Evolutionary conservation across 2,797 vertebrate species (phyloP).

Genomic region (Eurystomus glaucurus): DNA sequence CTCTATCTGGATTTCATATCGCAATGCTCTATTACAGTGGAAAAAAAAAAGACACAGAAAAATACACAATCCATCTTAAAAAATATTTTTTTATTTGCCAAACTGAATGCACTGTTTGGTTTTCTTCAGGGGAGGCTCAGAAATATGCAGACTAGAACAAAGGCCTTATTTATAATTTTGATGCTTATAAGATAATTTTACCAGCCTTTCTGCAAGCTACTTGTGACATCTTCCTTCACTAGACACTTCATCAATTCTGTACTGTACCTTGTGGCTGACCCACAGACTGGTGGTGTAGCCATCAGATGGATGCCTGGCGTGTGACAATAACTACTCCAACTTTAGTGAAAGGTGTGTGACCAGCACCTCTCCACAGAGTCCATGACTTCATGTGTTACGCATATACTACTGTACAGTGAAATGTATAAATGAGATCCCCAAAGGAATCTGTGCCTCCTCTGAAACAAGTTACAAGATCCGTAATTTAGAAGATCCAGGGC

Average conservation of each 20-base stretch:
- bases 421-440: not conserved
- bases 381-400: not conserved
- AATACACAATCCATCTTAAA: not conserved
- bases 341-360: not conserved
- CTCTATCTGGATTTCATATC: not conserved
- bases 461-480: not conserved
- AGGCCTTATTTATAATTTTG: not conserved
- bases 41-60: not conserved
- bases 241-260: not conserved
- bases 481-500: not conserved
- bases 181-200: not conserved
- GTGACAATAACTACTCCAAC: not conserved
- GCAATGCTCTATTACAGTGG: not conserved
- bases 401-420: not conserved
- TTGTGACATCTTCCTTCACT: not conserved
- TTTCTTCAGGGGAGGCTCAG: not conserved
- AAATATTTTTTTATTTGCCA: slow-evolving; percentile 9
- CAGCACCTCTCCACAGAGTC: not conserved
- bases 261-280: not conserved
- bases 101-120: not conserved
- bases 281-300: not conserved
- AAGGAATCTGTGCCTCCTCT: not conserved
- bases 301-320: not conserved
- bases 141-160: not conserved
- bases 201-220: not conserved